phyloP scores from a whole-genome alignment of 2,888 invertebrate genomes.

The Hypsopygia costalis region DNA sequence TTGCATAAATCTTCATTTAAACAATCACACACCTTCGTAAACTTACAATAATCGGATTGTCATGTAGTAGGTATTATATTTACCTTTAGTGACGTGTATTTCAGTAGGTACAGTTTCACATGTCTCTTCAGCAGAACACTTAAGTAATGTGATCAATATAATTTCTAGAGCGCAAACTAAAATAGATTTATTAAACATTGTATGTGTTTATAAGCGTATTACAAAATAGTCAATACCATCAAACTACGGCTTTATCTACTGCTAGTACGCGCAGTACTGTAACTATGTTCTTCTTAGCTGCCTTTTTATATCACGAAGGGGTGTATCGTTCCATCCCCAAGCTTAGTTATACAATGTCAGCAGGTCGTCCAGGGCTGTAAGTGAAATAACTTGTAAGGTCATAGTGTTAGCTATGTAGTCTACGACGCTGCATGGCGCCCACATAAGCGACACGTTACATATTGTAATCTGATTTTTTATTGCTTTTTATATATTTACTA shows the following conservation, averaged over 20 bases:
- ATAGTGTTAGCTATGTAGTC: too few relatives aligned
- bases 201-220: not conserved
- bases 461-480: too few relatives aligned
- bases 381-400: constrained; percentile 40
- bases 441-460: too few relatives aligned
- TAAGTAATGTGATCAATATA: constrained; percentile 24
- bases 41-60: too few relatives aligned
- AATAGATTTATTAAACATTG: constrained; percentile 19
- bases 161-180: constrained; percentile 23
- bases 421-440: too few relatives aligned
- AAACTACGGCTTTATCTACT: not conserved
- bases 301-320: constrained; percentile 17
- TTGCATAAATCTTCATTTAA: too few relatives aligned
- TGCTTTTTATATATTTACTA: too few relatives aligned
- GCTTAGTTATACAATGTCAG: constrained; percentile 32
- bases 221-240: too few relatives aligned
- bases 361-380: constrained; percentile 35
- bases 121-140: constrained; percentile 81
- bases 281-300: not conserved
- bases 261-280: constrained; percentile 1
- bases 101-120: constrained; percentile 93
- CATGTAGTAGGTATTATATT: too few relatives aligned
- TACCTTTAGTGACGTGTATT: constrained; percentile 93
- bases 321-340: constrained; percentile 10
- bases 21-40: too few relatives aligned